These are phyloP conservation scores for Anoplopoma fimbria DNA, from an alignment of 2,113 vertebrate species.

Conservation along the genomic window DNA sequence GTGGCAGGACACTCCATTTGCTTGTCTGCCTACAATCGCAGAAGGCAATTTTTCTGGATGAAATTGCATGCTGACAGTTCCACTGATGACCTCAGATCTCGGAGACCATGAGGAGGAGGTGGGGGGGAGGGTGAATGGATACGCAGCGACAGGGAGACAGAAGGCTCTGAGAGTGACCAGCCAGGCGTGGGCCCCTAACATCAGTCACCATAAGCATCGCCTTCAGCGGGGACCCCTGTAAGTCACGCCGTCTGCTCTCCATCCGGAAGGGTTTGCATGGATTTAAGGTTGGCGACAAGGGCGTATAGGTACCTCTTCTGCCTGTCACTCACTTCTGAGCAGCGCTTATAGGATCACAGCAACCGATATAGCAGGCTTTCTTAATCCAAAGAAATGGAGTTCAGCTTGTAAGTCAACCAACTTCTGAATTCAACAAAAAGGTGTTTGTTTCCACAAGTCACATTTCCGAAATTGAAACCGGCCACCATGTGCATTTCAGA, in stretches of 20 bases:
- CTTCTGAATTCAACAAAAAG: background rate
- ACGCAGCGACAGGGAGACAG: conserved; percentile 12
- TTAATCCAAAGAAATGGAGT: background rate
- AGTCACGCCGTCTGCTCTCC: conserved; percentile 37
- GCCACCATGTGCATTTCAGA: conserved; percentile 27
- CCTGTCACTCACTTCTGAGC: conserved; percentile 6
- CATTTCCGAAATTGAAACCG: background rate
- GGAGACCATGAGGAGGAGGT: background rate
- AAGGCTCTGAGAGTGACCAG: conserved; percentile 38
- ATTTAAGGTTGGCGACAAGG: conserved; percentile 1
- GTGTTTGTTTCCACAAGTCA: too few species aligned
- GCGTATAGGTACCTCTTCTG: conserved; percentile 9
- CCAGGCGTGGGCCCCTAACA: conserved; percentile 47
- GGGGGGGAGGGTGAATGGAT: background rate
- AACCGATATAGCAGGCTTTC: background rate
- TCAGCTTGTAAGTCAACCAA: background rate
- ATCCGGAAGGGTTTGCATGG: background rate
- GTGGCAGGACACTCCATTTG: conserved; percentile 31
- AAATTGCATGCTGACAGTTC: conserved; percentile 53
- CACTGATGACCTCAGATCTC: conserved; percentile 46
- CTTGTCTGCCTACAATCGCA: background rate
- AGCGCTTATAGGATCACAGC: background rate
- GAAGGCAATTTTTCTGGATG: conserved; percentile 11
- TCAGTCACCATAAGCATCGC: conserved; percentile 53
- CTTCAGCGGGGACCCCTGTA: conserved; percentile 29